Conservation (phyloP, 2,797 vertebrate species). For the Enoplosus armatus region DNA sequence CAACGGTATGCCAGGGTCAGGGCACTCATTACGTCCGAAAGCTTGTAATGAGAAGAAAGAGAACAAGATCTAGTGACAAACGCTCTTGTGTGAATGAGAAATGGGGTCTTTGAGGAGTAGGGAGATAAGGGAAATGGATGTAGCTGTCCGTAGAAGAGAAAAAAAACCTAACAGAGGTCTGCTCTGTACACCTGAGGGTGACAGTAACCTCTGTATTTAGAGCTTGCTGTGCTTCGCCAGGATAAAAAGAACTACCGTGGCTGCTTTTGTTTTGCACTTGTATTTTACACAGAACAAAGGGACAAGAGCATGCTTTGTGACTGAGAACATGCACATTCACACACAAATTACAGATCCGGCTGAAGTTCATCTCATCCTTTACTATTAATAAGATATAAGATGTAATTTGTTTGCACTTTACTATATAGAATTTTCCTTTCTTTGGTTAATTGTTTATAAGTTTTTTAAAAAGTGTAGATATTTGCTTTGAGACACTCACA, state of each 20-base stretch:
- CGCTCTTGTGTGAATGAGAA: slow-evolving; percentile 65
- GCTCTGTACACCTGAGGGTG: slow-evolving; percentile 34
- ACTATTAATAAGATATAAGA: not conserved
- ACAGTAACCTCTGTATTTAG: slow-evolving; percentile 46
- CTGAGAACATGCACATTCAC: not conserved
- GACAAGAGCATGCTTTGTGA: not conserved
- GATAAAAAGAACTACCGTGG: slow-evolving; percentile 21
- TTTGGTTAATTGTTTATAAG: not conserved
- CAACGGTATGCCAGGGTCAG: slow-evolving; percentile 96
- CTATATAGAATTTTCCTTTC: not conserved
- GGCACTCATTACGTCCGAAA: slow-evolving; percentile 98
- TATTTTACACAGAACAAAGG: slow-evolving; percentile 1
- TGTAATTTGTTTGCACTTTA: not conserved
- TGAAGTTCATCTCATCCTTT: not conserved
- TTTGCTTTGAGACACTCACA: not conserved
- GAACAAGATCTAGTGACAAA: slow-evolving; percentile 67
- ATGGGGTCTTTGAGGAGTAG: slow-evolving; percentile 53
- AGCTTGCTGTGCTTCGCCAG: slow-evolving; percentile 18
- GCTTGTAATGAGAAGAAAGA: slow-evolving; percentile 85
- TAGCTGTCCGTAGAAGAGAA: slow-evolving; percentile 28
- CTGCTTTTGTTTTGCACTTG: slow-evolving; percentile 18
- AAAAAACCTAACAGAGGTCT: slow-evolving; percentile 25
- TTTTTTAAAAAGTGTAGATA: not conserved
- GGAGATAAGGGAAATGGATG: slow-evolving; percentile 67
- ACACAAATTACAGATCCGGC: not conserved